These are phyloP conservation scores for Alauda arvensis DNA, from an alignment of 2,797 vertebrate genomes.

Conservation along the genomic window DNA sequence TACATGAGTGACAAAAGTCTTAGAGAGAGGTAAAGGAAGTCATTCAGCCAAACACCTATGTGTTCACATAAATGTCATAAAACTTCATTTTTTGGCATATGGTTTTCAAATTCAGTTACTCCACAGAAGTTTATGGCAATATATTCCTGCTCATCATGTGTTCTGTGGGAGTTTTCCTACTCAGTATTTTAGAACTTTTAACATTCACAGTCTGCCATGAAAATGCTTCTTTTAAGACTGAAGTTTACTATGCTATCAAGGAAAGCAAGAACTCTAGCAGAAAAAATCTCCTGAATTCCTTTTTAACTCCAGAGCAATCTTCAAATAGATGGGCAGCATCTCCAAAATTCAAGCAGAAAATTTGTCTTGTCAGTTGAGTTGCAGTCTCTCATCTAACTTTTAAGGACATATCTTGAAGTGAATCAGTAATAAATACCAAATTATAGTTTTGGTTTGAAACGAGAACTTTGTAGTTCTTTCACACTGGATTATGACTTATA, in stretches of 20 bases:
- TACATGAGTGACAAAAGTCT: not conserved
- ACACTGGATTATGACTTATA: not conserved
- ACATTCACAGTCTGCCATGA: not conserved
- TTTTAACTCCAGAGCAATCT: not conserved
- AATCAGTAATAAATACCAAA: not conserved
- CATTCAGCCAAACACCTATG: not conserved
- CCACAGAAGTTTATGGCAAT: not conserved
- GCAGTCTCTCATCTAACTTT: not conserved
- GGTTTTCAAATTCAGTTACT: conserved; percentile 23
- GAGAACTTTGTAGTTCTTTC: not conserved
- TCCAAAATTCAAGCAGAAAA: not conserved
- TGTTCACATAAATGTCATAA: not conserved
- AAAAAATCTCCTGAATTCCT: not conserved
- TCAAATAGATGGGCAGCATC: not conserved
- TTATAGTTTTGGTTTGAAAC: not conserved
- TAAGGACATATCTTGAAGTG: not conserved
- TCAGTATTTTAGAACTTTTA: conserved; percentile 3
- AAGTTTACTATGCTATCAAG: not conserved
- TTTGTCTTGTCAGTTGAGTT: not conserved
- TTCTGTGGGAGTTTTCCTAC: conserved; percentile 36
- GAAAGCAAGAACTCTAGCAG: conserved; percentile 19
- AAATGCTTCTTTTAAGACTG: conserved; percentile 6
- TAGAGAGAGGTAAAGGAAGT: not conserved
- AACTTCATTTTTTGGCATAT: not conserved
- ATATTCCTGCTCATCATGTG: conserved; percentile 22